A percentile compares a stretch with the other conserved stretches of the same genome.
Conservation (phyloP, 2,797 vertebrate species). For the Tenualosa thibaudeaui region DNA sequence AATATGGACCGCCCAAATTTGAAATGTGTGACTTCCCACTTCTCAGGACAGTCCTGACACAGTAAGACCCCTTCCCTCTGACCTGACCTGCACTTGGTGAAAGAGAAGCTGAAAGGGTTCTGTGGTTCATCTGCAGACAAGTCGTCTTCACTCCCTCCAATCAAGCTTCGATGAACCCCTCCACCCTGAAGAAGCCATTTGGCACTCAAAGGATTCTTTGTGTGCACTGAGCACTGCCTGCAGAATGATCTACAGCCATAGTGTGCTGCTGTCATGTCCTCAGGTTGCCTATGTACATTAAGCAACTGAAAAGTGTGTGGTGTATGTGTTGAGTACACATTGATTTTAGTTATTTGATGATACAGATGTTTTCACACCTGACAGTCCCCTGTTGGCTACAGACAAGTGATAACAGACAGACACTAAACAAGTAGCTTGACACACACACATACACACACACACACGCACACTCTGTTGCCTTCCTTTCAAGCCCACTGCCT, state of each 20-base stretch:
- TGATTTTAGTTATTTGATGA: background rate
- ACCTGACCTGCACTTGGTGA: background rate
- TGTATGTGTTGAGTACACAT: background rate
- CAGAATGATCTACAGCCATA: background rate
- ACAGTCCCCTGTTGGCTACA: background rate
- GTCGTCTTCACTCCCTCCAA: background rate
- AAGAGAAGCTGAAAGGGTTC: background rate
- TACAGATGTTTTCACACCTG: background rate
- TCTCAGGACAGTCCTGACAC: background rate
- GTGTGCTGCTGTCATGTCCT: background rate
- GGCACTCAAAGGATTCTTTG: constrained; percentile 5
- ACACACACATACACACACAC: background rate
- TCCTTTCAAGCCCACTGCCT: background rate
- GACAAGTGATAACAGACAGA: background rate
- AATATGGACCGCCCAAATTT: too few species aligned
- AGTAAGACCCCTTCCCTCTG: background rate
- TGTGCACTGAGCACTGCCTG: background rate
- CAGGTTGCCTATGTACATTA: background rate
- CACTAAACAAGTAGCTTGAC: background rate
- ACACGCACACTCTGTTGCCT: background rate
- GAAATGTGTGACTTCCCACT: background rate
- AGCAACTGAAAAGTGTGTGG: background rate
- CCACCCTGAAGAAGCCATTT: background rate
- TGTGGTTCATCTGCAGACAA: background rate
- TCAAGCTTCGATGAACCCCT: background rate